Evolutionary conservation across 2,888 invertebrate species (phyloP).

Genomic region (Hirtodrosophila cameraria): DNA sequence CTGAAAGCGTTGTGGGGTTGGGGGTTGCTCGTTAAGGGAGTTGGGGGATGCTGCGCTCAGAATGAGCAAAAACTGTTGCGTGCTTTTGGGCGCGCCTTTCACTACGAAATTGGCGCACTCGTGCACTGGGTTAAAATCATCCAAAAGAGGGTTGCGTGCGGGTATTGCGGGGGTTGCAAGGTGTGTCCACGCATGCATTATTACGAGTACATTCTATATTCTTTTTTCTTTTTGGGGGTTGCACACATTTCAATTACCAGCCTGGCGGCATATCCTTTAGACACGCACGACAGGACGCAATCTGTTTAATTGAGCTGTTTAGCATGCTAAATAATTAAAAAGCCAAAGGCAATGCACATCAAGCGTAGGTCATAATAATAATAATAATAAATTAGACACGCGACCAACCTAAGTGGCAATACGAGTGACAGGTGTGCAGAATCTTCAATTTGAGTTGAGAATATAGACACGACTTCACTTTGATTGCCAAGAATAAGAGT

Average conservation of each 20-base stretch:
- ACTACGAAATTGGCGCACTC: conserved; percentile 70
- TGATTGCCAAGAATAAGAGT: too few species aligned
- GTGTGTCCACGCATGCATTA: conserved; percentile 63
- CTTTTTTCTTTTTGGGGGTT: conserved; percentile 21
- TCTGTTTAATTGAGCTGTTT: conserved; percentile 76
- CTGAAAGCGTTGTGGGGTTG: neutral
- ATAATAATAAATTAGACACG: conserved; percentile 74
- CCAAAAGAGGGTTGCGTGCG: conserved; percentile 1
- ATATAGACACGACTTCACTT: too few species aligned
- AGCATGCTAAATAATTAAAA: conserved; percentile 69
- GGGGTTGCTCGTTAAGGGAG: conserved; percentile 45
- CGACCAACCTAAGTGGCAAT: conserved; percentile 49
- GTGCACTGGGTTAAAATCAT: conserved; percentile 61
- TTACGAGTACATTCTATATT: conserved; percentile 1
- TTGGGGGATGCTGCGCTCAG: conserved; percentile 65
- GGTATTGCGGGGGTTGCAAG: conserved; percentile 22
- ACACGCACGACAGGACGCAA: conserved; percentile 62
- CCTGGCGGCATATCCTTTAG: conserved; percentile 45
- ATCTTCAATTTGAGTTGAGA: too few species aligned
- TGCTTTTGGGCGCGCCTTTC: conserved; percentile 64
- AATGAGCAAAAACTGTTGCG: conserved; percentile 68
- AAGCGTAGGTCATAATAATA: conserved; percentile 69
- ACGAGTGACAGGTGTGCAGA: conserved; percentile 23
- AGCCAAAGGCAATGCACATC: conserved; percentile 33
- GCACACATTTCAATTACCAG: conserved; percentile 47